Conservation (phyloP, 2,113 vertebrate species). For the Lucifuga dentata region DNA sequence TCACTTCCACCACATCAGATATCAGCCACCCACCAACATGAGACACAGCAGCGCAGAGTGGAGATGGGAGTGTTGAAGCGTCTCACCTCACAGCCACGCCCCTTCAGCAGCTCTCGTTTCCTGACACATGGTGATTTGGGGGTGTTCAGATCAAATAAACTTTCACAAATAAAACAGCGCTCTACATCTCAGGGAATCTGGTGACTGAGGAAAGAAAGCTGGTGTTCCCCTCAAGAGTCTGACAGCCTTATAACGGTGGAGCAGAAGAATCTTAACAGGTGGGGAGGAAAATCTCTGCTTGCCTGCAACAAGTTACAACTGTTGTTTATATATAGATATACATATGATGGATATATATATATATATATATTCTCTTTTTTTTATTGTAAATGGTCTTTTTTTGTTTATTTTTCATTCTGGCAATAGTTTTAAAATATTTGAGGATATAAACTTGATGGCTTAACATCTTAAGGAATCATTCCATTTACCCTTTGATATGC, state of each 20-base stretch:
- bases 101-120: slow-evolving; percentile 50
- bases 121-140: slow-evolving; percentile 6
- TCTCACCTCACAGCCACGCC: slow-evolving; percentile 30
- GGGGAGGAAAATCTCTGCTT: slow-evolving; percentile 68
- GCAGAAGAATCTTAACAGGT: slow-evolving; percentile 64
- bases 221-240: slow-evolving; percentile 76
- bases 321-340: slow-evolving; percentile 84
- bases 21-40: slow-evolving; percentile 52
- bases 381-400: slow-evolving; percentile 73
- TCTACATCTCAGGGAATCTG: slow-evolving; percentile 88
- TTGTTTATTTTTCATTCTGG: slow-evolving; percentile 65
- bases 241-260: slow-evolving; percentile 76
- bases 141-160: slow-evolving; percentile 71
- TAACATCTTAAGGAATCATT: slow-evolving; percentile 75
- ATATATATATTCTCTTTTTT: slow-evolving; percentile 77
- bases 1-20: slow-evolving; percentile 57
- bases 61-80: neutral
- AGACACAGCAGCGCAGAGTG: slow-evolving; percentile 50
- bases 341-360: slow-evolving; percentile 75
- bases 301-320: slow-evolving; percentile 80
- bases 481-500: slow-evolving; percentile 55
- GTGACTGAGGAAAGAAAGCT: slow-evolving; percentile 81
- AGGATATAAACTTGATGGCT: slow-evolving; percentile 67
- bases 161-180: slow-evolving; percentile 73
- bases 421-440: slow-evolving; percentile 80